Base-by-base conservation (phyloP, 2,888 invertebrate genomes). In the Cactoblastis cactorum region DNA sequence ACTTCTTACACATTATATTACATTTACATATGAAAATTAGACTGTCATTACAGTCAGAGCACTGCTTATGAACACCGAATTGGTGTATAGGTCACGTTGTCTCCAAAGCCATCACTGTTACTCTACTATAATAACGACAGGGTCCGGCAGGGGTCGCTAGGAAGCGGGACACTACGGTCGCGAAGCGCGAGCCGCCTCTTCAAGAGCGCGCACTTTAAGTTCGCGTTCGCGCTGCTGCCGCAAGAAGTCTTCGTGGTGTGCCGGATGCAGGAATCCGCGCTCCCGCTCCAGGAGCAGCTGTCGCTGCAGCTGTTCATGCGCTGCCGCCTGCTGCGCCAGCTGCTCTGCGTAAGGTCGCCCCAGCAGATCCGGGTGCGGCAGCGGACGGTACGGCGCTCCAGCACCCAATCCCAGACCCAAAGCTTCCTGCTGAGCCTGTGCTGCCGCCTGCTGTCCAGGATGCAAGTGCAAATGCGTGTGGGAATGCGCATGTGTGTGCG, bases 401-500 rank as follows among this genome's bases (percentile, higher is more conserved):
- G 85, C 90, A 15, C 72, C 72, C 17, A 73, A 64, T 6, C 83
- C 75, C 50, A 86, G 70, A 28, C 83, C 74, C 54, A 86, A 66
- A 45, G 92, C 91, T 80, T 94, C 95, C 83, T 94, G 94, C 83
- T 94, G 94, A 70, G 91, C 90, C 64, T 81, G 81, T 56, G 76
- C 76, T 53, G 92, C 92, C 64, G 91, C 92, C 75, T 94, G 94
- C 81, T 93, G 94, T 58, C 94, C 94, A 71, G 94, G 94, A 79
- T 92, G 94, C 63, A 94, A 91, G 90, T 95, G 95, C 65, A 95
- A 92, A 90, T 96, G 96, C 65, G 95, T 94, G 91, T 96, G 96
- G 70, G 96, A 95, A 90, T 97, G 97, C 74, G 97, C 95, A 83
- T 96, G 96, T 63, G 96, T 95, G 90, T 96, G 96, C 68, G 96